phyloP scores from a whole-genome alignment of 2,888 invertebrate genomes.

The Meloe dianella region DNA sequence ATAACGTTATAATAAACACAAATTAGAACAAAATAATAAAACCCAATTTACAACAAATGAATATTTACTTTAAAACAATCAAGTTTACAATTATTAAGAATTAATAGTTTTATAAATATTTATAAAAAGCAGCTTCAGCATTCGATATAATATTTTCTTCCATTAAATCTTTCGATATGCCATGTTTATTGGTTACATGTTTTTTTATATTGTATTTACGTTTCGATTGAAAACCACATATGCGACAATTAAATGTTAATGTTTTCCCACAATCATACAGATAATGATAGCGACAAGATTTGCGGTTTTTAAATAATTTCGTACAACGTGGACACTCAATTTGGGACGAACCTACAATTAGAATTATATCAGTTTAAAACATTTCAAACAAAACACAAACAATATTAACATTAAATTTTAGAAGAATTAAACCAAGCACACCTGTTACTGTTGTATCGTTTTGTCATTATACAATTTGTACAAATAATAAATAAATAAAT shows the following conservation, averaged over 20 bases:
- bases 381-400: neutral
- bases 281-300: conserved; percentile 17
- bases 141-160: conserved; percentile 14
- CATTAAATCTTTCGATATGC: conserved; percentile 20
- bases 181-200: conserved; percentile 18
- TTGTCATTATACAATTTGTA: neutral
- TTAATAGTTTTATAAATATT: neutral
- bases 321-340: conserved; percentile 14
- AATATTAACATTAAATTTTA: conserved; percentile 1
- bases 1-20: neutral
- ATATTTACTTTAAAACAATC: conserved; percentile 9
- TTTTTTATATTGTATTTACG: conserved; percentile 38
- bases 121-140: conserved; percentile 5
- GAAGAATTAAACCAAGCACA: neutral
- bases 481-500: too few species aligned
- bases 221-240: conserved; percentile 34
- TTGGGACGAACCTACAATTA: conserved; percentile 13
- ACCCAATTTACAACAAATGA: neutral
- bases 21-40: neutral
- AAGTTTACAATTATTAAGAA: neutral
- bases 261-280: conserved; percentile 15
- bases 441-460: neutral
- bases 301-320: conserved; percentile 15
- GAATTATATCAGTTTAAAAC: neutral
- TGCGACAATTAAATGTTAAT: conserved; percentile 21